phyloP scores from a whole-genome alignment of 2,888 invertebrate species.

The Caenorhabditis panamensis region DNA sequence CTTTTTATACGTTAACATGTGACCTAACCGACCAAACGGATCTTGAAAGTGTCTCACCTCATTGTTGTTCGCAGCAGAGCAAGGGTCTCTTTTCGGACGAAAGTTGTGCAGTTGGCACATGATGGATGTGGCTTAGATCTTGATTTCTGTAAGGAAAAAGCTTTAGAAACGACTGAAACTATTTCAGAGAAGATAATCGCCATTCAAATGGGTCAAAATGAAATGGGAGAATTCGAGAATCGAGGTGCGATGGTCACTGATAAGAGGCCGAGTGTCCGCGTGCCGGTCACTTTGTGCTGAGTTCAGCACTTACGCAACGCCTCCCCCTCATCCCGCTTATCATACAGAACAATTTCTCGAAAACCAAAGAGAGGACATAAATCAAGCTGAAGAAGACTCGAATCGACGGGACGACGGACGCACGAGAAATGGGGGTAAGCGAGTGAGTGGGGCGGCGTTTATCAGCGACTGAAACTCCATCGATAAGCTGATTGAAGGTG shows the following conservation, averaged over 20 bases:
- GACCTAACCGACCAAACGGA: background rate
- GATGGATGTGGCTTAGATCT: too few species aligned
- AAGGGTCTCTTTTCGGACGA: slow-evolving; percentile 62
- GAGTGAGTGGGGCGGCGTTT: slow-evolving; percentile 19
- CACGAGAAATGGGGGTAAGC: background rate
- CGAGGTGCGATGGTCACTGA: slow-evolving; percentile 37
- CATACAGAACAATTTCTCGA: slow-evolving; percentile 29
- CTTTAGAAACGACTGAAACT: background rate
- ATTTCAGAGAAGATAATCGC: background rate
- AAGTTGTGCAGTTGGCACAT: slow-evolving; percentile 37
- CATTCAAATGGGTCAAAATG: slow-evolving; percentile 5
- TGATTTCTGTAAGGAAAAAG: too few species aligned
- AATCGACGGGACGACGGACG: background rate
- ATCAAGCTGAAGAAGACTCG: background rate
- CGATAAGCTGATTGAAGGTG: slow-evolving; percentile 59
- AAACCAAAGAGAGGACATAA: slow-evolving; percentile 18
- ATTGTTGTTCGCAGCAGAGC: slow-evolving; percentile 66
- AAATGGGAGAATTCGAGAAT: slow-evolving; percentile 2
- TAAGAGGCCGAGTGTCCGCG: slow-evolving; percentile 15
- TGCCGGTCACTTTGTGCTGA: slow-evolving; percentile 47
- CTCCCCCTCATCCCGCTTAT: slow-evolving; percentile 26
- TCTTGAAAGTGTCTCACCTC: slow-evolving; percentile 23
- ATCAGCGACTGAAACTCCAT: slow-evolving; percentile 28
- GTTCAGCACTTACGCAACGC: slow-evolving; percentile 34
- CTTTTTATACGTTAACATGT: background rate